Evolutionary conservation across 2,797 vertebrate genomes (phyloP).

Genomic region (Austrolebias charrua): DNA sequence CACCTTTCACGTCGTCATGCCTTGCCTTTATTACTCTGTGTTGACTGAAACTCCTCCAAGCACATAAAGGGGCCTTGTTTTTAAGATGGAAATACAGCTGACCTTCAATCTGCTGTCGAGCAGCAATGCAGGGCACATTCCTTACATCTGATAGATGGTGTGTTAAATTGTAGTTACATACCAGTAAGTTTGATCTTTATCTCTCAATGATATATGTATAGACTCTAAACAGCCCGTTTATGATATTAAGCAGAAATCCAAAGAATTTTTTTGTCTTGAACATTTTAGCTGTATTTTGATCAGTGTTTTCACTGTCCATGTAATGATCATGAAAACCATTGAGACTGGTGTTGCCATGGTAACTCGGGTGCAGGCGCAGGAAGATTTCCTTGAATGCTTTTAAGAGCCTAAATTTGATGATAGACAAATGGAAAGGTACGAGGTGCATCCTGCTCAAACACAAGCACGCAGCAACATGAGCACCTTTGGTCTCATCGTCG

Average conservation of each 20-base stretch:
- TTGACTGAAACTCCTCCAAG: constrained; percentile 13
- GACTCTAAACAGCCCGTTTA: neutral
- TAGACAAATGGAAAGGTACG: constrained; percentile 24
- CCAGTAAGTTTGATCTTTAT: constrained; percentile 1
- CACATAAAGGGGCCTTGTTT: constrained; percentile 15
- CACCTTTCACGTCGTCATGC: constrained; percentile 5
- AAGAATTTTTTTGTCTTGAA: neutral
- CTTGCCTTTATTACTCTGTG: constrained; percentile 20
- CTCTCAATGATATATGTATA: neutral
- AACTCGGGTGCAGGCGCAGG: constrained; percentile 57
- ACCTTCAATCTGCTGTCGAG: neutral
- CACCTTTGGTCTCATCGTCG: constrained; percentile 8
- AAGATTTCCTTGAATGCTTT: constrained; percentile 31
- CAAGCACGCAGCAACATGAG: neutral
- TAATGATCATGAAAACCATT: constrained; percentile 44
- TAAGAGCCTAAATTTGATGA: constrained; percentile 30
- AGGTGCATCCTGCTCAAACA: neutral
- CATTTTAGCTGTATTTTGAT: neutral
- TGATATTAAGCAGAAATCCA: neutral
- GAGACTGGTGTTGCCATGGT: constrained; percentile 50
- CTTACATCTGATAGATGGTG: neutral
- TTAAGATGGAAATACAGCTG: constrained; percentile 3
- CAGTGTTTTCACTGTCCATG: constrained; percentile 12
- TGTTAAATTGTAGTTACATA: neutral
- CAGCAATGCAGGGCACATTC: constrained; percentile 1